Evolutionary conservation across 2,113 vertebrate genomes (phyloP).

Genomic region (Jacana jacana): DNA sequence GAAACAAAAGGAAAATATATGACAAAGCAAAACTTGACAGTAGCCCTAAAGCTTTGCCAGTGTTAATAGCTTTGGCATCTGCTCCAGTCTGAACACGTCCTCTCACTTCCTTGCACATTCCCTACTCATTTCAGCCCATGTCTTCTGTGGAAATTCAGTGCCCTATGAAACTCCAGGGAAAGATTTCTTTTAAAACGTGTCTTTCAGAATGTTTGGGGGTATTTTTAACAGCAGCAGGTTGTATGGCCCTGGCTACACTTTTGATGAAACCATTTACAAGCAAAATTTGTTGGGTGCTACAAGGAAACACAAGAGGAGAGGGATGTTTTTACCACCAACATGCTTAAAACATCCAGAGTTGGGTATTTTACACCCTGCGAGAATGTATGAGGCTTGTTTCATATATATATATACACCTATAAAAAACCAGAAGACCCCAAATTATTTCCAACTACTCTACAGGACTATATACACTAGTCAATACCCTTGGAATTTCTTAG

Average conservation of each 20-base stretch:
- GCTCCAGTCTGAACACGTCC: slow-evolving; percentile 34
- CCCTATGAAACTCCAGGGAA: neutral
- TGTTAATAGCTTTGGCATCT: slow-evolving; percentile 50
- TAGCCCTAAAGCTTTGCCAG: slow-evolving; percentile 23
- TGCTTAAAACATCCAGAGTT: neutral
- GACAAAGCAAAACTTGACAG: slow-evolving; percentile 46
- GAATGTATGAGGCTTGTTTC: neutral
- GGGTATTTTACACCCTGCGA: neutral
- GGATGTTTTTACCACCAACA: neutral
- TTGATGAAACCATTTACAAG: neutral
- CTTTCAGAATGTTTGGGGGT: neutral
- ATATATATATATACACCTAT: neutral
- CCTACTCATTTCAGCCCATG: neutral
- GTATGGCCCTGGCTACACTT: neutral
- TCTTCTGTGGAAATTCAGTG: neutral
- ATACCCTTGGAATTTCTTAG: neutral
- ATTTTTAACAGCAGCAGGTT: neutral
- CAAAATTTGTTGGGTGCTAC: neutral
- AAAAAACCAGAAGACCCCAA: neutral
- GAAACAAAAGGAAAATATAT: slow-evolving; percentile 18
- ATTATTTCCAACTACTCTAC: neutral
- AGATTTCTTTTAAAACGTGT: neutral
- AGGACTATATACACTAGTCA: neutral
- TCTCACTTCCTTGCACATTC: neutral
- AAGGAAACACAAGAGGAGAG: neutral